phyloP scores from a whole-genome alignment of 2,888 invertebrate genomes.

The Campoplex nolae region DNA sequence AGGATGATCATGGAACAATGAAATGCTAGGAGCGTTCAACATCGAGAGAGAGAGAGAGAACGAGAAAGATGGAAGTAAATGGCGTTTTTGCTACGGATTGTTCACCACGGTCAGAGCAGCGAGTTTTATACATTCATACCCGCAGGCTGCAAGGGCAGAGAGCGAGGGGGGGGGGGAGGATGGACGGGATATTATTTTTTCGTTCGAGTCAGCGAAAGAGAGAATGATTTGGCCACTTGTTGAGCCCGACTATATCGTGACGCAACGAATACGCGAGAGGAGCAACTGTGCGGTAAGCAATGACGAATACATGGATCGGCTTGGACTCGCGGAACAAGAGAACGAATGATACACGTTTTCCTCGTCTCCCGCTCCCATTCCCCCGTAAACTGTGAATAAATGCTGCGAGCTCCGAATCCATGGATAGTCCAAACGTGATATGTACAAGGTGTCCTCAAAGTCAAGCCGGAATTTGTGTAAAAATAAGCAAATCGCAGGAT shows the following conservation, averaged over 20 bases:
- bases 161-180: too few relatives aligned
- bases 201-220: slow-evolving; percentile 55
- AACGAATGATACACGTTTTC: slow-evolving; percentile 31
- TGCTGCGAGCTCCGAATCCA: slow-evolving; percentile 56
- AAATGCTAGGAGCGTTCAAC: slow-evolving; percentile 10
- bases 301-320: slow-evolving; percentile 70
- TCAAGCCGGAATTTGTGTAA: neutral
- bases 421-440: slow-evolving; percentile 41
- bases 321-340: slow-evolving; percentile 44
- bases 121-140: slow-evolving; percentile 28
- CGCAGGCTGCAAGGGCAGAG: neutral
- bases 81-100: slow-evolving; percentile 22
- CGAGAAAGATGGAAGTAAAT: neutral
- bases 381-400: slow-evolving; percentile 41
- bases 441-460: slow-evolving; percentile 14
- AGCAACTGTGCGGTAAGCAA: slow-evolving; percentile 54
- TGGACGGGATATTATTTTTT: slow-evolving; percentile 20
- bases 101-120: slow-evolving; percentile 26
- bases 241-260: slow-evolving; percentile 75
- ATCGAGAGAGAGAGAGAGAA: neutral
- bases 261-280: slow-evolving; percentile 6
- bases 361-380: neutral
- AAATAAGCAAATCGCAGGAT: neutral
- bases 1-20: neutral
- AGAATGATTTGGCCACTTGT: slow-evolving; percentile 83